Base-by-base conservation (phyloP, 1,140 invertebrate genomes). In the Marisa cornuarietis region DNA sequence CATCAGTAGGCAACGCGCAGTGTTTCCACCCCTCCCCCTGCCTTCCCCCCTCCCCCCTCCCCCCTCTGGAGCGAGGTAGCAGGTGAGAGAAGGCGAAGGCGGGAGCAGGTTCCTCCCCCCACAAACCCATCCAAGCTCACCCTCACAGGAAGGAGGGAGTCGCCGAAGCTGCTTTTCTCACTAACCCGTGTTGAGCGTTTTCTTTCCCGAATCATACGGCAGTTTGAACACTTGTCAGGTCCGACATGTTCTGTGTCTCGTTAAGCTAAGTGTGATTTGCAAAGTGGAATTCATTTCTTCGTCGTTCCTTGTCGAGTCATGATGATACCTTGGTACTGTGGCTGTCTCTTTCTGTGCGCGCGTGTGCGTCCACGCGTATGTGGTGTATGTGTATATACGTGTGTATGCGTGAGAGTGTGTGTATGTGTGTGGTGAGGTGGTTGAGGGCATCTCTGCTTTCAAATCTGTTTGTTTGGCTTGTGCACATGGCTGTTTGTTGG, bases 371-470 rank as follows among this genome's bases (percentile, higher is more conserved):
- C 31, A 42, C 31, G 31, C 1, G 31, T 20, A 51, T 5, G 49
- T 42, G 49, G 49, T 71, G 42, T 71, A 20, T 71, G 71, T 71
- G 26, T 71, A 51, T 71, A 51, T 71, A 51, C 52, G 71, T 49
- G 71, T 71, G 71, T 71, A 20, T 49, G 31, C 24, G 26, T 71
- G n/a, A n/a, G n/a, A n/a, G n/a, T n/a, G n/a, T n/a, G n/a, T n/a
- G n/a, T n/a, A n/a, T n/a, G 71, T 71, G 26, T 49, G 26, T 71
- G 71, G 49, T 6, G 42, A 51, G 42, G 69, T 71, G 69, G 42
- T 2, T 71, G 0, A 0, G 69, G 42, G 8, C 4, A 51, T 71
- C 13, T 26, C 31, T 71, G 24, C 16, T 18, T 51, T 31, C 16
- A 51, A 51, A 16, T 26, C 31, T 71, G 2, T 26, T 31, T 71